A percentile compares a stretch with the other conserved stretches of the same genome.
Conservation (phyloP, 1,140 invertebrate species). For the Zaprionus vittiger region DNA sequence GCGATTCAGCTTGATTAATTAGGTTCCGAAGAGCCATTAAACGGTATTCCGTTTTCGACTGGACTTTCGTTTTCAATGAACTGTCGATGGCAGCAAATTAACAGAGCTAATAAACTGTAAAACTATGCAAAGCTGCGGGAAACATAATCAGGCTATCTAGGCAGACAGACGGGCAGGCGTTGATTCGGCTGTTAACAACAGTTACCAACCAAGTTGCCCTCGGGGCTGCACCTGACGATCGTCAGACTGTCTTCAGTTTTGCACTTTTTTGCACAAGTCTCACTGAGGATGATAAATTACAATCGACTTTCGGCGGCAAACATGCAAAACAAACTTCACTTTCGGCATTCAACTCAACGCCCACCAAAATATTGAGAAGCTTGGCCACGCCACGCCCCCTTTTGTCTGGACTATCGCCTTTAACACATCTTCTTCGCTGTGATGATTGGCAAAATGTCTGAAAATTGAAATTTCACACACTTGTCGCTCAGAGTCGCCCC, state of each 20-base stretch:
- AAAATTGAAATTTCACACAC: slow-evolving; percentile 79
- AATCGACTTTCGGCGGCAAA: slow-evolving; percentile 30
- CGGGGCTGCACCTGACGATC: slow-evolving; percentile 30
- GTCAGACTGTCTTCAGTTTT: not conserved
- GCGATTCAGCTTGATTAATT: slow-evolving; percentile 40
- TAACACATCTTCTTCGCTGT: slow-evolving; percentile 7
- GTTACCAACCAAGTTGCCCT: slow-evolving; percentile 18
- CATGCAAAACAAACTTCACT: slow-evolving; percentile 51
- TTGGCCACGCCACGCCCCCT: slow-evolving; percentile 28
- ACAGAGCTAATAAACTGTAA: slow-evolving; percentile 55
- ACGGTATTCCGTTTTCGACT: slow-evolving; percentile 30
- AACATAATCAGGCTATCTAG: slow-evolving; percentile 40
- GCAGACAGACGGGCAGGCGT: slow-evolving; percentile 45
- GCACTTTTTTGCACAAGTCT: slow-evolving; percentile 2
- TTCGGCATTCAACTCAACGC: slow-evolving; percentile 35
- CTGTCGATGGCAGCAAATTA: slow-evolving; percentile 42
- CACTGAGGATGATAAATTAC: slow-evolving; percentile 13
- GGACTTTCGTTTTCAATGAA: slow-evolving; percentile 70
- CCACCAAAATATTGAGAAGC: slow-evolving; percentile 15
- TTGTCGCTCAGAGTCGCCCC: slow-evolving; percentile 56
- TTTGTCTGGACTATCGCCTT: slow-evolving; percentile 14
- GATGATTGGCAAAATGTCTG: slow-evolving; percentile 40
- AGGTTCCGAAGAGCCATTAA: slow-evolving; percentile 14
- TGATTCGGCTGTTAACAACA: slow-evolving; percentile 44
- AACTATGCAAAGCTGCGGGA: slow-evolving; percentile 9